Evolutionary conservation across 2,797 vertebrate genomes (phyloP).

Genomic region (Allobates femoralis): DNA sequence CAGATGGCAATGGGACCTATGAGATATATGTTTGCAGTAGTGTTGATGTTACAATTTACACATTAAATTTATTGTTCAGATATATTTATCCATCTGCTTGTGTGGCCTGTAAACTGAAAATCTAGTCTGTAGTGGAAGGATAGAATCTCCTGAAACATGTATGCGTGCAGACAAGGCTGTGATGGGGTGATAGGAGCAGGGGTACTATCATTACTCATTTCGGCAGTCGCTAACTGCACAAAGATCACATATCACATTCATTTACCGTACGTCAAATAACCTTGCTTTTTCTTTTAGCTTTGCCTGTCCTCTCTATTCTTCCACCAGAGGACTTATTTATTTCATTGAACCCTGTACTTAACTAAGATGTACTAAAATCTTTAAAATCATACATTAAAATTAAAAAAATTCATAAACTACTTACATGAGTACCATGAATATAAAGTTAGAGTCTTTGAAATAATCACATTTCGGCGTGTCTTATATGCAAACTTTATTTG

Average conservation of each 20-base stretch:
- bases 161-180: neutral
- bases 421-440: neutral
- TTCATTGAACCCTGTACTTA: neutral
- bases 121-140: neutral
- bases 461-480: neutral
- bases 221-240: slow-evolving; percentile 32
- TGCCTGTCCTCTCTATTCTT: neutral
- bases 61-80: slow-evolving; percentile 53
- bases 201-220: slow-evolving; percentile 41
- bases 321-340: neutral
- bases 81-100: slow-evolving; percentile 52
- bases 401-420: neutral
- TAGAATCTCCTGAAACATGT: slow-evolving; percentile 41
- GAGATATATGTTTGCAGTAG: slow-evolving; percentile 35
- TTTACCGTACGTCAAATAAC: slow-evolving; percentile 24
- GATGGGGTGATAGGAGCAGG: slow-evolving; percentile 27
- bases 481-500: neutral
- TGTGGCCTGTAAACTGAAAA: slow-evolving; percentile 47
- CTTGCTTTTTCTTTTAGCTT: neutral
- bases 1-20: slow-evolving; percentile 23
- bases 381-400: neutral
- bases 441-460: neutral
- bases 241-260: slow-evolving; percentile 2
- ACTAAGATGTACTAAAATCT: neutral
- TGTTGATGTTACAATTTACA: slow-evolving; percentile 61